Conservation (phyloP, 2,113 vertebrate species). For the Ammospiza caudacuta region DNA sequence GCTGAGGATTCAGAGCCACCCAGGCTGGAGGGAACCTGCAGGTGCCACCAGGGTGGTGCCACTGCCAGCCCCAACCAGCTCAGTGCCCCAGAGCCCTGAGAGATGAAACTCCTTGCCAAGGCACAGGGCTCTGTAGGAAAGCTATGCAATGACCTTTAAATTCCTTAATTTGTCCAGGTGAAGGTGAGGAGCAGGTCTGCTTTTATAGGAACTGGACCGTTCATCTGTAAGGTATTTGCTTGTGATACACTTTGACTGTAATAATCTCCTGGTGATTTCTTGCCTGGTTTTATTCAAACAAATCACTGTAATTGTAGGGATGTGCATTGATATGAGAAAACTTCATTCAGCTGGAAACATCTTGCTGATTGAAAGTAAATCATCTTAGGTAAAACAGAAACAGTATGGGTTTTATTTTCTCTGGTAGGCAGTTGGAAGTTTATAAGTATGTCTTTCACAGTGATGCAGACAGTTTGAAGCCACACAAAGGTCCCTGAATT, state of each 20-base stretch:
- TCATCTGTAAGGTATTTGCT: neutral
- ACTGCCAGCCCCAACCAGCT: neutral
- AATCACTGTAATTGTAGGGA: neutral
- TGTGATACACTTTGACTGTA: fast-evolving
- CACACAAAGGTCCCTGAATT: neutral
- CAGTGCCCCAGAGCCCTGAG: fast-evolving
- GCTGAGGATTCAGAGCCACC: neutral
- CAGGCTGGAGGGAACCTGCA: fast-evolving
- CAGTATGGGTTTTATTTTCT: slow-evolving; percentile 11
- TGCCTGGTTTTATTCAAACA: slow-evolving; percentile 8
- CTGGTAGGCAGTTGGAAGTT: neutral
- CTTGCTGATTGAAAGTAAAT: slow-evolving; percentile 33
- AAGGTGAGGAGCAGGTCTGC: neutral
- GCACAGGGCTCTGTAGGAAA: neutral
- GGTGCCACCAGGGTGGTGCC: neutral
- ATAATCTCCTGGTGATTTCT: neutral
- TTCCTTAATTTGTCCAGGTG: neutral
- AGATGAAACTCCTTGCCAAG: neutral
- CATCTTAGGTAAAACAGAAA: slow-evolving; percentile 39
- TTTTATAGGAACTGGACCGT: fast-evolving
- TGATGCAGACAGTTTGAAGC: neutral
- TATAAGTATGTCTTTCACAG: neutral
- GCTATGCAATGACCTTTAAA: neutral
- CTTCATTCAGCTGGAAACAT: slow-evolving; percentile 31
- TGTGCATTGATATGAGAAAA: neutral